Evolutionary conservation across 2,113 vertebrate genomes (phyloP).

Genomic region (Parus major): DNA sequence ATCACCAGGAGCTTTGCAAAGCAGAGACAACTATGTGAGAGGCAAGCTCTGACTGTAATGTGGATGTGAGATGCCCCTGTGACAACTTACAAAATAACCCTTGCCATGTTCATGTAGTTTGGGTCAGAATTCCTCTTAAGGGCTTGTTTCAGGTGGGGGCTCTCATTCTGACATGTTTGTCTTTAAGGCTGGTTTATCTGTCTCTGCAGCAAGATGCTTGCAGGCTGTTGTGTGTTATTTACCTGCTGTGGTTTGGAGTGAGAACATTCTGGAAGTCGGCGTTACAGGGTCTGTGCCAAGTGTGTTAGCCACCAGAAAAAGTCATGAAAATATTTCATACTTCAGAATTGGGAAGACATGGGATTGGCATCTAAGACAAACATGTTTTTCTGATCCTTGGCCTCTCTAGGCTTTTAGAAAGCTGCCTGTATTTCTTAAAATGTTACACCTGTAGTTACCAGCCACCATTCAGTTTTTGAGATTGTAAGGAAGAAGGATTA

Average conservation of each 20-base stretch:
- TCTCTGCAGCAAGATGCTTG: background rate
- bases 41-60: background rate
- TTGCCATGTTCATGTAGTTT: rapidly evolving
- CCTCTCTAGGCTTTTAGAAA: background rate
- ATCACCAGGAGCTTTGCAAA: background rate
- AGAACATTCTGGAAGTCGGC: background rate
- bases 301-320: background rate
- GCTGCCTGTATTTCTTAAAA: background rate
- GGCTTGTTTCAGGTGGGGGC: background rate
- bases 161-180: background rate
- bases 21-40: background rate
- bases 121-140: background rate
- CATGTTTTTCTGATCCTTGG: background rate
- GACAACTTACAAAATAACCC: background rate
- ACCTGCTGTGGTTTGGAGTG: background rate
- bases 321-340: background rate
- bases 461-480: background rate
- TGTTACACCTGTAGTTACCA: background rate
- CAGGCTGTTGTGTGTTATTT: background rate
- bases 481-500: background rate
- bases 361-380: background rate
- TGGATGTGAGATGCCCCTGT: background rate
- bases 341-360: background rate
- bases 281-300: rapidly evolving
- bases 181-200: background rate